Evolutionary conservation across 2,113 vertebrate species (phyloP).

Genomic region (Gorilla gorilla): DNA sequence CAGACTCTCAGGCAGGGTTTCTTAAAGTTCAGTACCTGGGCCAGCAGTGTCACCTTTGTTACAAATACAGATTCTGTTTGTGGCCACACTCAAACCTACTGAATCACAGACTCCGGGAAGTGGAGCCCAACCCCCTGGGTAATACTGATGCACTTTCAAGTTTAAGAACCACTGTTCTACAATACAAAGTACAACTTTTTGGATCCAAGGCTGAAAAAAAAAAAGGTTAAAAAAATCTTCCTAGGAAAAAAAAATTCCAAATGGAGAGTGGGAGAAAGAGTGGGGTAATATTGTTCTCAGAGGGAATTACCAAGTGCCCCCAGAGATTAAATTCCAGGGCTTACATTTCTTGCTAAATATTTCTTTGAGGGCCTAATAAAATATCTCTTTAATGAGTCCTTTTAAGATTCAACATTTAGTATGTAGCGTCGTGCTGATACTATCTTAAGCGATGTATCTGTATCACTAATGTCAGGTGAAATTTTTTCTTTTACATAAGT

Average conservation of each 20-base stretch:
- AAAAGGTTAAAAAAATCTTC: not conserved
- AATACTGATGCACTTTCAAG: not conserved
- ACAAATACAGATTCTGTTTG: not conserved
- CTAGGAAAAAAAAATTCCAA: not conserved
- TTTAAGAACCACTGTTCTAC: not conserved
- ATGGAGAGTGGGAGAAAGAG: not conserved
- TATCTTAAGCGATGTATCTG: fast-evolving
- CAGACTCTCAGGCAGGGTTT: not conserved
- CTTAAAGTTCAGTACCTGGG: not conserved
- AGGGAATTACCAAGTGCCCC: not conserved
- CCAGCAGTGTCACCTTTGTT: not conserved
- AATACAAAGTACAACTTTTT: not conserved
- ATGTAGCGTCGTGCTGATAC: fast-evolving
- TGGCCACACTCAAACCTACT: not conserved
- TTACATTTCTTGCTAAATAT: not conserved
- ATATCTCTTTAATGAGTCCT: not conserved
- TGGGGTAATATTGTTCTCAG: conserved; percentile 7
- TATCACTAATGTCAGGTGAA: not conserved
- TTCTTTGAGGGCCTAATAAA: not conserved
- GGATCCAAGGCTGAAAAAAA: not conserved
- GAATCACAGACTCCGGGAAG: not conserved
- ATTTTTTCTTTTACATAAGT: not conserved
- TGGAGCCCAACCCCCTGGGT: not conserved
- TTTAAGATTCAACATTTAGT: not conserved
- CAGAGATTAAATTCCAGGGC: not conserved